Evolutionary conservation across 2,888 invertebrate species (phyloP), one percentile per base, ranked within the genome.

Genomic region (Druceiella hillmani): DNA sequence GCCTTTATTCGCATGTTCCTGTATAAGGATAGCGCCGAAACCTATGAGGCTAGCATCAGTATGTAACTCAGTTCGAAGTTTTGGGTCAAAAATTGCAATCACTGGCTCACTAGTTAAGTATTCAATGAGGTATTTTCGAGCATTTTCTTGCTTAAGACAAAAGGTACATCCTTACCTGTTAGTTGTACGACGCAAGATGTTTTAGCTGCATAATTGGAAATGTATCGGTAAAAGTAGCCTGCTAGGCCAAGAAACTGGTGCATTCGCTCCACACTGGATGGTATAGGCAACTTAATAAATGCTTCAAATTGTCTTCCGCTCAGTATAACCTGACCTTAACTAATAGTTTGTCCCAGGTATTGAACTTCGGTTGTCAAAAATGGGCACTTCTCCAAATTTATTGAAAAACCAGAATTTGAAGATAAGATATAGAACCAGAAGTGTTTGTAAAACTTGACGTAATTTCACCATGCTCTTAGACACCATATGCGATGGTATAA

Each of bases 41-140:
- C 53, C 53, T n/a, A 43, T 4, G 22, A 43, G 45, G 29, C 52
- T 48, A 1, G 55, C 55, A 20, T 57, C 54, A 0, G 52, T 53
- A 34, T 56, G 54, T 3, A 55, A 31, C 31, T 55, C 50, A 2
- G 41, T 51, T 4, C 38, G 33, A 3, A 48, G 22, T 2, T 16
- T 17, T 2, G 46, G 48, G 22, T 53, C 47, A 27, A 50, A 57
- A 7, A 54, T 33, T 1, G 48, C 51, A 16, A 58, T 17, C 1
- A 54, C 36, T 0, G 55, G 57, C 33, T 43, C 38, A 3, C 22
- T 13, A 20, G 48, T 45, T 11, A 51, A n/a, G 11, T n/a, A 10
- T 5, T 24, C 11, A 11, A 38, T 31, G 7, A 38, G 3, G 10
- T 32, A 7, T n/a, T 26, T 12, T 9, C 32, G 25, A 7, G 12